Evolutionary conservation across 2,797 vertebrate species (phyloP), one percentile per base, ranked within the genome.

Genomic region (Mastacembelus armatus): DNA sequence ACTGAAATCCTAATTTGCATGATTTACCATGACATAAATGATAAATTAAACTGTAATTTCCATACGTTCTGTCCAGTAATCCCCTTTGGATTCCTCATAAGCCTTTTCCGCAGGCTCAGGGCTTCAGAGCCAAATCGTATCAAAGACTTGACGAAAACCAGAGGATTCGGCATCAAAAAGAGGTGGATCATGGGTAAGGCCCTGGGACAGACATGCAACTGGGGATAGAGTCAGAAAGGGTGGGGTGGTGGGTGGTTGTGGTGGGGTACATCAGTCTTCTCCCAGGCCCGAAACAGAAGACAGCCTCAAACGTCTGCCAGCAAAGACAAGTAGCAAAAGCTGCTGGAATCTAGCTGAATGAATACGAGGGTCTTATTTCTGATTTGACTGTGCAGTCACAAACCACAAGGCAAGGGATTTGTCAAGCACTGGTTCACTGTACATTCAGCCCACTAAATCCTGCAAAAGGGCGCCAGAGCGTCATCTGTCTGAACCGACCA

Each of bases 31-130:
- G 81, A 67, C 81, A 70, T 72, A 81, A 82, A 86, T 88, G 78
- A 87, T 87, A 76, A 87, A 85, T 89, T 85, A 87, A 84, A 85
- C 70, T 78, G 66, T 86, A 79, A 90, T 90, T 91, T 92, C 83
- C 87, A 91, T 91, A 89, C 32, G 26, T 83, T 81, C 58, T 19
- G 35, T 83, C 76, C 76, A 35, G 44, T 84, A 83, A 88, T 87
- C 85, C 85, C 83, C 19, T 49, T 76, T 74, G 79, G 85, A 80
- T 83, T 82, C 65, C 57, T 71, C 43, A 54, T 75, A 77, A 85
- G 72, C 77, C 59, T 65, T 78, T 77, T 70, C 55, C 42, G 18
- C 29, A 16, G 57, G 64, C 80, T 74, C 10, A 8, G 63, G 75
- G 55, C 60, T 71, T 62, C 64, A 10, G 42, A 59, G 44, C 69